Base-by-base conservation (phyloP, 64 coral and sea anemone species). In the Montipora sp. region DNA sequence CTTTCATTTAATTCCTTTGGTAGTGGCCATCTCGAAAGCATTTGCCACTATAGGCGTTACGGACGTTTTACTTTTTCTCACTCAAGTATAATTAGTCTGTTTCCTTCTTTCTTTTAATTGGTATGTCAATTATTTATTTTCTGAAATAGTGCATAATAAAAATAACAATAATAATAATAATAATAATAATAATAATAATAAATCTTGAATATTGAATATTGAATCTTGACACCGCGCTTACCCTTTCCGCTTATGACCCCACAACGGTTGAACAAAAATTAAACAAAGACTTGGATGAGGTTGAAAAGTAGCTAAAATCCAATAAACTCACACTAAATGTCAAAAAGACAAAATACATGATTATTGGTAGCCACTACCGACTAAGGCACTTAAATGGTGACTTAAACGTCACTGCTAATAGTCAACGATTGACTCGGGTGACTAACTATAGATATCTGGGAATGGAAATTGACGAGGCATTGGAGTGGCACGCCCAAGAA, bases 251-350 rank as follows among this genome's bases (percentile, higher is more conserved):
- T 60, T n/a, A 60, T 60, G 59, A 60, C 51, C 47, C 59, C 58
- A 51, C 19, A 19, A 36, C 20, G 19, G 24, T 84, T 47, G 44
- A 36, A 65, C 24, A 84, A 47, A 65, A 60, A 5, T 66, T 84
- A 47, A 84, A 84, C 21, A 47, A 84, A 45, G 59, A 84, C 81
- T 44, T 84, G 8, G 59, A 58, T 44, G 15, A 84, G 14, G 89
- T 91, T 70, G 43, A 59, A 51, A 59, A 73, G 47, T 91, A 79
- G 47, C 78, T 83, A 14, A 74, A 77, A 55, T 59, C 89, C 27
- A 91, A 91, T 82, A 83, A 82, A 73, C 89, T 91, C 20, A 81
- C 75, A 27, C 21, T 90, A 20, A 90, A 90, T 46, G 75, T 36
- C 18, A 61, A 75, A 15, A 90, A 80, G 60, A 90, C 75, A 51